A percentile compares a stretch with the other conserved stretches of the same genome.
These are phyloP conservation scores for Entomobrya multifasciata DNA, from an alignment of 2,888 invertebrate species.

Conservation along the genomic window DNA sequence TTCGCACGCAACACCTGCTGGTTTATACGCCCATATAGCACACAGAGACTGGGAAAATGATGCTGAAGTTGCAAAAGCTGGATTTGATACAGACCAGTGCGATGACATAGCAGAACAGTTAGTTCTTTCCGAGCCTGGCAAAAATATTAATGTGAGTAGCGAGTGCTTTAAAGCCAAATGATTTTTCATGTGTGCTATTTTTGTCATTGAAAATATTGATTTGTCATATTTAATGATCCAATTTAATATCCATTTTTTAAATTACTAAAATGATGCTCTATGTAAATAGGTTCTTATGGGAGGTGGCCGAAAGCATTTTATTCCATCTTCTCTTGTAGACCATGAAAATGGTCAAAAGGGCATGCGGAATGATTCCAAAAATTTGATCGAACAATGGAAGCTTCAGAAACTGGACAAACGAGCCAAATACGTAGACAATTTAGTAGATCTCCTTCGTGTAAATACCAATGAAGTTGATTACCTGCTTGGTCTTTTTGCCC, in stretches of 20 bases:
- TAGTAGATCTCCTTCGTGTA: conserved; percentile 83
- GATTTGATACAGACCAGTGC: conserved; percentile 82
- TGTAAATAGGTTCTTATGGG: conserved; percentile 50
- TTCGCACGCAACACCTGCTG: conserved; percentile 77
- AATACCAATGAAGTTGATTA: conserved; percentile 84
- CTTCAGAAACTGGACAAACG: conserved; percentile 67
- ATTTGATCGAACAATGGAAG: conserved; percentile 87
- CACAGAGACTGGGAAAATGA: conserved; percentile 91
- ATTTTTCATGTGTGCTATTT: too few relatives aligned
- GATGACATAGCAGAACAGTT: conserved; percentile 93
- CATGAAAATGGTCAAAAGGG: conserved; percentile 80
- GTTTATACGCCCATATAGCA: conserved; percentile 81
- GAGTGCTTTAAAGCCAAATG: too few relatives aligned
- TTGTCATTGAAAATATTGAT: too few relatives aligned
- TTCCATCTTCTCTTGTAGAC: conserved; percentile 28
- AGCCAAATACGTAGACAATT: conserved; percentile 84
- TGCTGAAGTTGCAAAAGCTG: conserved; percentile 82
- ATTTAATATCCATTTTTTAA: too few relatives aligned
- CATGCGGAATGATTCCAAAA: conserved; percentile 84
- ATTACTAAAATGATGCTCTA: too few relatives aligned
- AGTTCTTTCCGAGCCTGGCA: conserved; percentile 89
- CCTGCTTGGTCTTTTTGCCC: conserved; percentile 84
- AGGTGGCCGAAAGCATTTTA: conserved; percentile 50
- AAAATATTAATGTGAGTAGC: conserved; percentile 86
- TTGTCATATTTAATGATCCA: too few relatives aligned